phyloP scores from a whole-genome alignment of 2,888 invertebrate species.

The Neoascia interrupta region DNA sequence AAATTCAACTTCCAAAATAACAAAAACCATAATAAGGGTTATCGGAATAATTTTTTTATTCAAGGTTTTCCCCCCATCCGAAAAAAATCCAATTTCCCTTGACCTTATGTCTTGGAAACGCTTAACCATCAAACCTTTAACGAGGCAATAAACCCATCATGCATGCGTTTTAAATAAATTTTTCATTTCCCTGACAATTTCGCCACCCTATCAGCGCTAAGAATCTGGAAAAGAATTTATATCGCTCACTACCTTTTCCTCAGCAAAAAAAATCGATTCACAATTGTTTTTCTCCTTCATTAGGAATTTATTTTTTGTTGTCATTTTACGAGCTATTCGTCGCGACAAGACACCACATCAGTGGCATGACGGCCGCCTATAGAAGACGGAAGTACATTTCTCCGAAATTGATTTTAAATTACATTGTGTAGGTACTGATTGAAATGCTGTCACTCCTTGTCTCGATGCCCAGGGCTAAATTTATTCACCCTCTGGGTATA shows the following conservation, averaged over 20 bases:
- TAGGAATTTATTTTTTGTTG: conserved; percentile 20
- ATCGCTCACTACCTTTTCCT: conserved; percentile 5
- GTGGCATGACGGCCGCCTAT: background rate
- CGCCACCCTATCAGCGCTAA: conserved; percentile 17
- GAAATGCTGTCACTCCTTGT: conserved; percentile 37
- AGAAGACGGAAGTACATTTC: conserved; percentile 47
- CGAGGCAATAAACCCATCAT: too few species aligned
- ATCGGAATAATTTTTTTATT: too few species aligned
- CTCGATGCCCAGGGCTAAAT: conserved; percentile 22
- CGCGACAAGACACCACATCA: conserved; percentile 25
- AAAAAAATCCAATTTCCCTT: too few species aligned
- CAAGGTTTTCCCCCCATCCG: too few species aligned
- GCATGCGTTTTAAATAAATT: conserved; percentile 5
- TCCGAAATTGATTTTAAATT: conserved; percentile 52
- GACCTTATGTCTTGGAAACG: too few species aligned
- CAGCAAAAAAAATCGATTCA: conserved; percentile 16
- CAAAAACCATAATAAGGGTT: too few species aligned
- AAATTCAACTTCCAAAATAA: too few species aligned
- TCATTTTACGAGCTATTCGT: conserved; percentile 45
- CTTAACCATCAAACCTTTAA: too few species aligned
- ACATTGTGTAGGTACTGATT: conserved; percentile 40
- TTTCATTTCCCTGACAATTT: conserved; percentile 2
- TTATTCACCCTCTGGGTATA: conserved; percentile 35
- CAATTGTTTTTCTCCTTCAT: conserved; percentile 56
- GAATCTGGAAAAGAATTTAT: conserved; percentile 21